Base-by-base conservation (phyloP, 2,113 vertebrate genomes). In the Isichthys henryi region DNA sequence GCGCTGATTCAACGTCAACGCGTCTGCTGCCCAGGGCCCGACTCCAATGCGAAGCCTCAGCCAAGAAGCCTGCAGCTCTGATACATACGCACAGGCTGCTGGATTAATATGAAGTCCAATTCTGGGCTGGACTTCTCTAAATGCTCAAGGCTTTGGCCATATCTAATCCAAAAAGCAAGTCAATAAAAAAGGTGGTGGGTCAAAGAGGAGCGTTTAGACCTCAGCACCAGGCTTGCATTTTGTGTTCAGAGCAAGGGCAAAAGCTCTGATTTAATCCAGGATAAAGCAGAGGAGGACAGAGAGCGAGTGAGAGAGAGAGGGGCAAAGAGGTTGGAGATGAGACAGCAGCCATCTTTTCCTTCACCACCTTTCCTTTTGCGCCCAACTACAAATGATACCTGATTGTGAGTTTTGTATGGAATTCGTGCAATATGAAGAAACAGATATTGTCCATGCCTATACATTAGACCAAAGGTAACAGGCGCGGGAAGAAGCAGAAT, bases 191-290 rank as follows among this genome's bases (percentile, higher is more conserved):
- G 3, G 49, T 70, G 48, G 86, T 5, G 35, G 17, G 21, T 19
- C 53, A 56, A 45, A 83, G 10, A 35, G 46, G 84, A 27, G 49
- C 52, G 66, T 56, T 86, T 23, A 43, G 15, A 13, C 82, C 80
- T 85, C 83, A 87, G 53, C 49, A 52, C 53, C 53, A 53, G 74
- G 88, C 70, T 86, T 92, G 62, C 91, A 74, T 90, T 91, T 90
- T 89, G 11, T 27, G 91, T 88, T 90, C 90, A 88, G 89, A 88
- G 50, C 56, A 87, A 80, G 80, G 89, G 74, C 87, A 84, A 88
- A 88, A 82, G 88, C 46, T 83, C 53, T 50, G 23, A n/a, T 88
- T 91, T 91, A 88, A 90, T 90, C 90, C 82, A 84, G 89, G 91
- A 90, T 92, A 89, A 91, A 91, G 88, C 50, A 45, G 48, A 49